phyloP scores from a whole-genome alignment of 2,888 invertebrate species.

The Scaptomyza flava region DNA sequence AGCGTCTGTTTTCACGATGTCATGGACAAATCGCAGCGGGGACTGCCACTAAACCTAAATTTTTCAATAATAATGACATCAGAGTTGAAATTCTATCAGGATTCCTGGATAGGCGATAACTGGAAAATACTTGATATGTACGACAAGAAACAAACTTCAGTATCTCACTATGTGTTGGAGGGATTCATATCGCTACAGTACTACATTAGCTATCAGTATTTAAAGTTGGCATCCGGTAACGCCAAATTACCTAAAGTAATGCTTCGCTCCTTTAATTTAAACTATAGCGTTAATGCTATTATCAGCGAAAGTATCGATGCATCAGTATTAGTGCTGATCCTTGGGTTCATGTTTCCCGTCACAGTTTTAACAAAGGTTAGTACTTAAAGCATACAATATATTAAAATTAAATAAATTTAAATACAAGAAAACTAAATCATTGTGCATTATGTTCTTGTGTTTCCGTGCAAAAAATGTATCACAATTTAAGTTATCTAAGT shows the following conservation, averaged over 20 bases:
- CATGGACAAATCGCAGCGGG: conserved; percentile 17
- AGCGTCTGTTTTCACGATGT: conserved; percentile 52
- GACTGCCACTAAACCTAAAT: conserved; percentile 35
- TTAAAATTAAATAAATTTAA: no score
- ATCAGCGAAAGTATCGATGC: conserved; percentile 88
- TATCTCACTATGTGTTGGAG: conserved; percentile 86
- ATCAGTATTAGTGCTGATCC: conserved; percentile 89
- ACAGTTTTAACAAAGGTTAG: conserved; percentile 89
- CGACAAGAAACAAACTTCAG: conserved; percentile 84
- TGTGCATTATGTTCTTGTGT: no score
- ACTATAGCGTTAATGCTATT: conserved; percentile 87
- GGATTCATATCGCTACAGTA: conserved; percentile 88
- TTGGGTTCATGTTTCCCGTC: conserved; percentile 92
- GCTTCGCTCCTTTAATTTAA: conserved; percentile 88
- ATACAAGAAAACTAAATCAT: no score
- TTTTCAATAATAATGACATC: conserved; percentile 55
- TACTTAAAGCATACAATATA: background rate
- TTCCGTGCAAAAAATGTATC: no score
- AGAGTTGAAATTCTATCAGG: conserved; percentile 51
- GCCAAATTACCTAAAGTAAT: conserved; percentile 53
- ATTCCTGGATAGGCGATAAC: conserved; percentile 46
- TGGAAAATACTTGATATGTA: conserved; percentile 73
- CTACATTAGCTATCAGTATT: conserved; percentile 84
- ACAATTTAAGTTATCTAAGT: no score
- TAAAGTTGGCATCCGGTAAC: conserved; percentile 59